A percentile compares a stretch with the other conserved stretches of the same genome.
These are phyloP conservation scores for Silurus asotus DNA, from an alignment of 2,113 vertebrate species.

Conservation along the genomic window DNA sequence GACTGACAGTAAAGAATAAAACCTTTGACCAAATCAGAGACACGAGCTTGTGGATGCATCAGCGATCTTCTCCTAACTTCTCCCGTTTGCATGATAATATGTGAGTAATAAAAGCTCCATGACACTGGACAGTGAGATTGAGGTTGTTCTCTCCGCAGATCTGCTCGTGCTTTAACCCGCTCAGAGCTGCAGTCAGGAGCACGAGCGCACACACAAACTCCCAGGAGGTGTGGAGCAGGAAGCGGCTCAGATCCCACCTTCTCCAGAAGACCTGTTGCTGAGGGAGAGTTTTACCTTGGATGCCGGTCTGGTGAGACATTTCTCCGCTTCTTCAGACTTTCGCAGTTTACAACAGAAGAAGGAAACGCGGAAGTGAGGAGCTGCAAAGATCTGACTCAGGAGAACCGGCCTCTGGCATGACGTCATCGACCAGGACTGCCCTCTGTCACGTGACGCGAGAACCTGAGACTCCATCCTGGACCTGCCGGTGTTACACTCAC, in stretches of 20 bases:
- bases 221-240: too few relatives aligned
- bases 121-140: conserved; percentile 10
- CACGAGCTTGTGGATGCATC: background rate
- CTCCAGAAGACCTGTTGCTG: too few relatives aligned
- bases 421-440: conserved; percentile 39
- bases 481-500: too few relatives aligned
- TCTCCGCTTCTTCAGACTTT: conserved; percentile 3
- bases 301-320: conserved; percentile 87
- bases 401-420: conserved; percentile 28
- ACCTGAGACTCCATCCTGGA: too few relatives aligned
- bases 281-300: conserved; percentile 75
- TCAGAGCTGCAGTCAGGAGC: background rate
- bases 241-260: too few relatives aligned
- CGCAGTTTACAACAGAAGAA: conserved; percentile 29
- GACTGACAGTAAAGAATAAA: background rate
- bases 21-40: conserved; percentile 40
- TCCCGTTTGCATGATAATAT: conserved; percentile 37
- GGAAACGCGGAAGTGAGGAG: conserved; percentile 48
- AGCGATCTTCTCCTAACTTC: background rate
- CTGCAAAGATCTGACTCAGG: conserved; percentile 38
- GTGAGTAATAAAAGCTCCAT: conserved; percentile 35
- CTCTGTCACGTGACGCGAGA: conserved; percentile 26
- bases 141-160: conserved; percentile 17
- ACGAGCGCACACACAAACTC: background rate
- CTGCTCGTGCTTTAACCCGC: conserved; percentile 22